A percentile compares a stretch with the other conserved stretches of the same genome.
Evolutionary conservation across 2,797 vertebrate genomes (phyloP).

Genomic region (Podarcis lilfordi): DNA sequence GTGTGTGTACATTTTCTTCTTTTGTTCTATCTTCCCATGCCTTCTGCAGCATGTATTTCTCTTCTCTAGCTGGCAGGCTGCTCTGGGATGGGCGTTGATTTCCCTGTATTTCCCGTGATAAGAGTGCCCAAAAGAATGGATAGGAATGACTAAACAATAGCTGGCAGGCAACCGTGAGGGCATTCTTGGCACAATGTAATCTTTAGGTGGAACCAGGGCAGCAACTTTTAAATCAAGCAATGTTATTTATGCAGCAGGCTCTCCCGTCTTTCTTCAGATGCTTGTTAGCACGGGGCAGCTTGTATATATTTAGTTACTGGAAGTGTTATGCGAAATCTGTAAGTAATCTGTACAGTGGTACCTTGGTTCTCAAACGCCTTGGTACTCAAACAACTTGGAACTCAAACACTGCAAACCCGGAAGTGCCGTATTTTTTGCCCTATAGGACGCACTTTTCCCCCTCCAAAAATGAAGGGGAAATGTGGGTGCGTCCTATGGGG

Average conservation of each 20-base stretch:
- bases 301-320: constrained; percentile 11
- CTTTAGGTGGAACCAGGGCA: not conserved
- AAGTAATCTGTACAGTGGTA: not conserved
- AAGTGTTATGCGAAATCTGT: constrained; percentile 34
- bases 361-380: too few species aligned
- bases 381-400: too few species aligned
- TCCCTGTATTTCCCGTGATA: constrained; percentile 50
- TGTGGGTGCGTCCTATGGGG: too few species aligned
- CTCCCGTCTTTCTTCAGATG: not conserved
- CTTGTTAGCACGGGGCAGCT: not conserved
- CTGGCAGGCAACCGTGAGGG: not conserved
- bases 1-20: not conserved
- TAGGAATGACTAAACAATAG: constrained; percentile 21
- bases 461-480: too few species aligned
- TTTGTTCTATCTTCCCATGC: not conserved
- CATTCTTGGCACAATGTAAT: not conserved
- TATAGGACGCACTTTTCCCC: too few species aligned
- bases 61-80: constrained; percentile 28
- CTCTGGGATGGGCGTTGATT: constrained; percentile 6
- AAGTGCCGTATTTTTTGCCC: too few species aligned
- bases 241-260: not conserved
- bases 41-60: not conserved
- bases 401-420: too few species aligned
- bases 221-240: not conserved
- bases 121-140: constrained; percentile 42